Conservation (phyloP, 2,113 vertebrate species). For the Astatotilapia flaviijosephi region DNA sequence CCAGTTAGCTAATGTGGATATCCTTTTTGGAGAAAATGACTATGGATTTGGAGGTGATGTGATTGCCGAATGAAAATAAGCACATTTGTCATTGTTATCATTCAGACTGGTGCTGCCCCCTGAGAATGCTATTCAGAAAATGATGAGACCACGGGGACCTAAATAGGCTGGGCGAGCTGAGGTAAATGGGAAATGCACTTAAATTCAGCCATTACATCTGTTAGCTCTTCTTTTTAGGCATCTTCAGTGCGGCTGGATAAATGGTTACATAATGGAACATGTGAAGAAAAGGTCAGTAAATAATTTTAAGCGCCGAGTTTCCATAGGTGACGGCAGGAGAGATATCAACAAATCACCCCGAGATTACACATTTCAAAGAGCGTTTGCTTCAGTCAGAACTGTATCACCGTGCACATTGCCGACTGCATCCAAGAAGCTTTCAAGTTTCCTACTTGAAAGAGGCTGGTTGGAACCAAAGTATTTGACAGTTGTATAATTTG, state of each 20-base stretch:
- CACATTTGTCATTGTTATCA: conserved; percentile 69
- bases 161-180: conserved; percentile 1
- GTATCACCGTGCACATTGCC: not conserved
- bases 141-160: conserved; percentile 21
- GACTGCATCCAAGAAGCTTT: conserved; percentile 16
- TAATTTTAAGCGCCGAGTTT: not conserved
- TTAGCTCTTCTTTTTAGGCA: conserved; percentile 3
- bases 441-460: conserved; percentile 2
- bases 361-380: conserved; percentile 23
- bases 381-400: not conserved
- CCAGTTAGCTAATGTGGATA: conserved; percentile 52
- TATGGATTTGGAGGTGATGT: conserved; percentile 64
- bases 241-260: not conserved
- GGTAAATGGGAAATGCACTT: conserved; percentile 22
- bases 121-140: conserved; percentile 43
- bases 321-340: not conserved
- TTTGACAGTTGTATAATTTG: conserved; percentile 17
- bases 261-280: not conserved
- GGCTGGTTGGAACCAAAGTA: not conserved
- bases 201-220: conserved; percentile 10
- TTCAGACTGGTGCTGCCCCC: conserved; percentile 28
- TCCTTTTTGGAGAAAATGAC: conserved; percentile 66
- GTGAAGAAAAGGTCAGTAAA: conserved; percentile 24
- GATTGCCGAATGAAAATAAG: conserved; percentile 58
- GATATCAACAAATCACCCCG: conserved; percentile 12